These are phyloP conservation scores for Hydropsyche betteni DNA, from an alignment of 2,888 invertebrate species.

Conservation along the genomic window DNA sequence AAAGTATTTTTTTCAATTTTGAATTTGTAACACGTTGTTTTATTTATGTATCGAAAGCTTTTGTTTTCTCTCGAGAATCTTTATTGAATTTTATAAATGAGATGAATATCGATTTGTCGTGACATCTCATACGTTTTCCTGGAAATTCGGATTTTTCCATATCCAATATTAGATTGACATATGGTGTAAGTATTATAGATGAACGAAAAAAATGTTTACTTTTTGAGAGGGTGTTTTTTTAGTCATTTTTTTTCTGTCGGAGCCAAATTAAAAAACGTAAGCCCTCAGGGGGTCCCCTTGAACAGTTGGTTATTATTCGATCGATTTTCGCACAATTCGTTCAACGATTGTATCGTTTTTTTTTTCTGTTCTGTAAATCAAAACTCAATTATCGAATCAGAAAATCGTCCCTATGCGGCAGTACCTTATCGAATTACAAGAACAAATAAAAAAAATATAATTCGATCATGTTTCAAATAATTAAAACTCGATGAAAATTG, in stretches of 20 bases:
- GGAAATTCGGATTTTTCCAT: not conserved
- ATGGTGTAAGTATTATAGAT: not conserved
- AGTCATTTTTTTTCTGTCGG: not conserved
- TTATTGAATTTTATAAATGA: too few species aligned
- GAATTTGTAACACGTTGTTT: too few species aligned
- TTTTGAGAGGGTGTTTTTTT: not conserved
- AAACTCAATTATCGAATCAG: constrained; percentile 25
- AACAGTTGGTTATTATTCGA: constrained; percentile 2
- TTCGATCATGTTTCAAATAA: too few species aligned
- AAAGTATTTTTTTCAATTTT: too few species aligned
- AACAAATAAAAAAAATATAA: not conserved
- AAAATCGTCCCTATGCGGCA: not conserved
- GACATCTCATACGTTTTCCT: too few species aligned
- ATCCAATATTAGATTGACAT: too few species aligned
- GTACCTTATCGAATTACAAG: not conserved
- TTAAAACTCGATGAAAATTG: too few species aligned
- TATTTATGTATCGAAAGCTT: too few species aligned
- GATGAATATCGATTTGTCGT: too few species aligned
- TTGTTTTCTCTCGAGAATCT: too few species aligned
- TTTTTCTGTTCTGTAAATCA: constrained; percentile 10
- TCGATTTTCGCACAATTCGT: constrained; percentile 12
- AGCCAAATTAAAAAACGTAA: constrained; percentile 18
- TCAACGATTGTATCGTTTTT: constrained; percentile 2
- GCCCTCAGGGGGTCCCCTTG: not conserved
- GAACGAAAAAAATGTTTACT: not conserved